Evolutionary conservation across 2,113 vertebrate genomes (phyloP).

Genomic region (Phyllostomus discolor): DNA sequence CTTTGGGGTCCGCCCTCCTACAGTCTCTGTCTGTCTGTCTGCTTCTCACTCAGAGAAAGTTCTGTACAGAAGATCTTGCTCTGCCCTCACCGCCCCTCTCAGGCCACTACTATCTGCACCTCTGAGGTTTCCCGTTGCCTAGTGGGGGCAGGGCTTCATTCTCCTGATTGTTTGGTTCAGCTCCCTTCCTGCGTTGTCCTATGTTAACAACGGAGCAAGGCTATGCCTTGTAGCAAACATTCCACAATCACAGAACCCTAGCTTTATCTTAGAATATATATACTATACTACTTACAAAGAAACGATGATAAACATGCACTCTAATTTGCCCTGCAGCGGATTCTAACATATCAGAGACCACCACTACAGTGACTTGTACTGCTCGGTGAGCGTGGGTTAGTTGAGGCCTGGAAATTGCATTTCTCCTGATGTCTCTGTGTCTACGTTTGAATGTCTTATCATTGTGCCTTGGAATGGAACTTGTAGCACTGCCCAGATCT

Average conservation of each 20-base stretch:
- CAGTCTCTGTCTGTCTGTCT: background rate
- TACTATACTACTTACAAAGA: background rate
- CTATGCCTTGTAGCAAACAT: background rate
- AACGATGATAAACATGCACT: background rate
- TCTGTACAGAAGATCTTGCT: background rate
- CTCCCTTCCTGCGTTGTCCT: background rate
- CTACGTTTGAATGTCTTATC: background rate
- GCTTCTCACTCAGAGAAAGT: background rate
- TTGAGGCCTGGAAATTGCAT: background rate
- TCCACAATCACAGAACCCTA: background rate
- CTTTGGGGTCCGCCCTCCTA: background rate
- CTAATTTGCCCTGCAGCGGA: background rate
- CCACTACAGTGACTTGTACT: background rate
- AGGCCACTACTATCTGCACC: background rate
- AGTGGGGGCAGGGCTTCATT: background rate
- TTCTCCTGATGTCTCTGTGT: background rate
- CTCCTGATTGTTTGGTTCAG: background rate
- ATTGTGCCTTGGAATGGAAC: background rate
- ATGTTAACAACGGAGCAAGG: background rate
- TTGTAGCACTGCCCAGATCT: background rate
- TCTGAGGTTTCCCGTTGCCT: background rate
- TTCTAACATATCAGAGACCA: background rate
- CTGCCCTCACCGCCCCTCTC: fast-evolving
- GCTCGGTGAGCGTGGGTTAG: background rate
- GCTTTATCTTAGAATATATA: background rate